Evolutionary conservation across 2,888 invertebrate genomes (phyloP).

Genomic region (Cryptus armator): DNA sequence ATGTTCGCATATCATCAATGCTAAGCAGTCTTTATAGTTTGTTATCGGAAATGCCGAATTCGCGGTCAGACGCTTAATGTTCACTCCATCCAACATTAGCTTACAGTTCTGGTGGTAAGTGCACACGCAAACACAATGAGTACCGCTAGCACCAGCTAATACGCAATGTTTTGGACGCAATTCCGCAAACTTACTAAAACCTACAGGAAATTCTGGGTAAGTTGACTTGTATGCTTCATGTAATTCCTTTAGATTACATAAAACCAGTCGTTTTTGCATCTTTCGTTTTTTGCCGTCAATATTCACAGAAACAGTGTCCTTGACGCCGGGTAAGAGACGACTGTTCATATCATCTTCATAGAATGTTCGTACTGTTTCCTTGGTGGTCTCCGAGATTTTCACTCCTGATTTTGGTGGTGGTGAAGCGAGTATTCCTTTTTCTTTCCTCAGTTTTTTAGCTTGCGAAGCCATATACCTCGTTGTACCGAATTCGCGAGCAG

Average conservation of each 20-base stretch:
- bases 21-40: constrained; percentile 20
- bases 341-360: constrained; percentile 1
- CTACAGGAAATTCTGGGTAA: constrained; percentile 41
- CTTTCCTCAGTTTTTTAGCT: constrained; percentile 18
- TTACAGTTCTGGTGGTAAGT: constrained; percentile 61
- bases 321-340: not conserved
- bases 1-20: constrained; percentile 41
- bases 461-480: not conserved
- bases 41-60: constrained; percentile 8
- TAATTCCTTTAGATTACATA: constrained; percentile 37
- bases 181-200: constrained; percentile 59
- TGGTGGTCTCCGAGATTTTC: too few species aligned
- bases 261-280: constrained; percentile 31
- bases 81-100: constrained; percentile 58
- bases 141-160: too few species aligned
- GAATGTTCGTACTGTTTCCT: not conserved
- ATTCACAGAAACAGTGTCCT: not conserved
- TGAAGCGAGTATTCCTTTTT: constrained; percentile 56
- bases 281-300: not conserved
- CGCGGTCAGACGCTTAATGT: constrained; percentile 17
- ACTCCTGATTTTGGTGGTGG: constrained; percentile 7
- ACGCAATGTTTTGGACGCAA: constrained; percentile 65
- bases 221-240: constrained; percentile 1
- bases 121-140: constrained; percentile 69
- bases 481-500: constrained; percentile 15